These are phyloP conservation scores for Crypturellus undulatus DNA, from an alignment of 2,113 vertebrate species.

Conservation along the genomic window DNA sequence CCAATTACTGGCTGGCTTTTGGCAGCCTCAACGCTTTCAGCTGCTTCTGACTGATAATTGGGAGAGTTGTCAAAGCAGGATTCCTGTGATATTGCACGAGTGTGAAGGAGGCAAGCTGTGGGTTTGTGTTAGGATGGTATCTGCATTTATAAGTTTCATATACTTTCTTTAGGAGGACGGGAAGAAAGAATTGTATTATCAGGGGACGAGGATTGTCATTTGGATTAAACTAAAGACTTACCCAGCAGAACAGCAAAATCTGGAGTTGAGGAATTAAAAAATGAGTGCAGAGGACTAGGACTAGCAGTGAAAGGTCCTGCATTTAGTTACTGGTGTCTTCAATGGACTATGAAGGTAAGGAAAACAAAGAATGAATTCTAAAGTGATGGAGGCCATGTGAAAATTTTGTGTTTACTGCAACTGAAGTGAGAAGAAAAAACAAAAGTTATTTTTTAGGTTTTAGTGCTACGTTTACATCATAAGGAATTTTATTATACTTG, in stretches of 20 bases:
- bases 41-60: conserved; percentile 49
- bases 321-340: conserved; percentile 48
- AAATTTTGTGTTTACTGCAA: conserved; percentile 37
- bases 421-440: background rate
- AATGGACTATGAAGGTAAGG: conserved; percentile 42
- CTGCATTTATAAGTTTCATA: conserved; percentile 40
- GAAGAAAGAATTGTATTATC: conserved; percentile 41
- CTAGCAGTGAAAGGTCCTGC: conserved; percentile 39
- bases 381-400: background rate
- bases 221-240: conserved; percentile 59
- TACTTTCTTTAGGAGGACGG: conserved; percentile 55
- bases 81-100: background rate
- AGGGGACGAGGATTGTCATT: conserved; percentile 52
- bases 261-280: conserved; percentile 48
- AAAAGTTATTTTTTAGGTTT: background rate
- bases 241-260: conserved; percentile 58
- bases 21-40: conserved; percentile 31
- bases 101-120: conserved; percentile 50
- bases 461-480: background rate
- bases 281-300: conserved; percentile 38
- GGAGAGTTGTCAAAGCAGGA: conserved; percentile 30
- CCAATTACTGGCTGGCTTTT: conserved; percentile 45
- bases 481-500: background rate
- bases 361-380: conserved; percentile 7
- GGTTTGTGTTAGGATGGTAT: conserved; percentile 32